These are phyloP conservation scores for Halictus rubicundus DNA, from an alignment of 1,140 invertebrate genomes.

Conservation along the genomic window DNA sequence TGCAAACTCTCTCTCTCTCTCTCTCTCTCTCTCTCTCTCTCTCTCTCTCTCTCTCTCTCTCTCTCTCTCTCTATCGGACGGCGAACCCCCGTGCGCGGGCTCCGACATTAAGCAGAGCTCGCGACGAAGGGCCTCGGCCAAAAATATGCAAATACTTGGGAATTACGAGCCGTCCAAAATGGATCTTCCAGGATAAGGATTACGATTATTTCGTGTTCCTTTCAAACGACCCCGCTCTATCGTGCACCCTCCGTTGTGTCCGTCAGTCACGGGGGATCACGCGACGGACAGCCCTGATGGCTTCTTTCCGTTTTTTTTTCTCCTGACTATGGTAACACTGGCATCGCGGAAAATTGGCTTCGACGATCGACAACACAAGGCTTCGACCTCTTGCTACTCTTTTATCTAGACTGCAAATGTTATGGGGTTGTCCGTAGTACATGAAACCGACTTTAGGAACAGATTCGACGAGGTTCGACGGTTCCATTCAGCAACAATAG, in stretches of 20 bases:
- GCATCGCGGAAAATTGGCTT: too few relatives aligned
- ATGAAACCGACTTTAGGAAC: too few relatives aligned
- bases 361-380: too few relatives aligned
- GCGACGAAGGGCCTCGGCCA: too few relatives aligned
- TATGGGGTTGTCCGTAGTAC: not conserved
- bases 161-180: constrained; percentile 15
- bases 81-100: not conserved
- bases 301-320: too few relatives aligned
- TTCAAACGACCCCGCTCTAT: not conserved
- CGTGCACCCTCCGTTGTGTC: not conserved
- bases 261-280: constrained; percentile 1
- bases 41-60: not conserved
- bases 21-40: not conserved
- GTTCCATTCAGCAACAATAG: too few relatives aligned
- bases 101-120: not conserved
- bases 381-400: too few relatives aligned
- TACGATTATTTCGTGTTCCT: constrained; percentile 7
- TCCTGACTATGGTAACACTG: too few relatives aligned
- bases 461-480: too few relatives aligned
- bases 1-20: not conserved
- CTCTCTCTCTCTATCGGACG: not conserved
- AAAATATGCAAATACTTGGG: constrained; percentile 40
- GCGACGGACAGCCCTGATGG: not conserved
- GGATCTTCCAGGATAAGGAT: constrained; percentile 8
- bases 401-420: too few relatives aligned